Conservation (phyloP, 2,113 vertebrate species). For the Tragelaphus scriptus region DNA sequence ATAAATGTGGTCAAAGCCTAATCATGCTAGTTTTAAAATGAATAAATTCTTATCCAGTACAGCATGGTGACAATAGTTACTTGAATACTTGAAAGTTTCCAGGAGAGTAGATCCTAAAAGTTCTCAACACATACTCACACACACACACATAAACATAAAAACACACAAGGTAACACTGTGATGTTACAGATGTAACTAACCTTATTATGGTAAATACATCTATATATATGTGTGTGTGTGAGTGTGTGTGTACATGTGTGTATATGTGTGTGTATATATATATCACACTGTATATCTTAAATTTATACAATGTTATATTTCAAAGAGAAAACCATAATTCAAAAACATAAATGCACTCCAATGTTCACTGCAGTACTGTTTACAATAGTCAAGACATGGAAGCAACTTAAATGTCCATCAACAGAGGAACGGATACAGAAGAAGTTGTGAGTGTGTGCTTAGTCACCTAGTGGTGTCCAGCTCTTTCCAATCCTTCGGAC, state of each 20-base stretch:
- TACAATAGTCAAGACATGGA: not conserved
- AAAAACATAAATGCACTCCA: not conserved
- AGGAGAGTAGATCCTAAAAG: not conserved
- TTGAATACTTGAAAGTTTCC: not conserved
- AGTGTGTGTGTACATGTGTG: no score
- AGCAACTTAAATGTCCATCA: not conserved
- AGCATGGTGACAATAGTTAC: not conserved
- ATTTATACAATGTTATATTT: not conserved
- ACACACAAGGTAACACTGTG: not conserved
- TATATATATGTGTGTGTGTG: not conserved
- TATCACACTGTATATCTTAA: not conserved
- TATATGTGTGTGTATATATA: fast-evolving
- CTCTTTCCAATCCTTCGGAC: not conserved
- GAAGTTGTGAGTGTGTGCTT: not conserved
- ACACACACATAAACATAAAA: not conserved
- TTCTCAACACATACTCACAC: not conserved
- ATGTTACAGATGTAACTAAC: not conserved
- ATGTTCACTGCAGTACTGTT: not conserved
- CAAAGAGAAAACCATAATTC: not conserved
- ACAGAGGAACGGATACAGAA: not conserved
- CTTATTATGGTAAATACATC: not conserved
- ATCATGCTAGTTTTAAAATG: not conserved
- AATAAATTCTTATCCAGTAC: not conserved
- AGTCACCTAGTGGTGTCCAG: not conserved
- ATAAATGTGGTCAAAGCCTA: not conserved